phyloP scores from a whole-genome alignment of 2,113 vertebrate genomes.

The Anser cygnoides region DNA sequence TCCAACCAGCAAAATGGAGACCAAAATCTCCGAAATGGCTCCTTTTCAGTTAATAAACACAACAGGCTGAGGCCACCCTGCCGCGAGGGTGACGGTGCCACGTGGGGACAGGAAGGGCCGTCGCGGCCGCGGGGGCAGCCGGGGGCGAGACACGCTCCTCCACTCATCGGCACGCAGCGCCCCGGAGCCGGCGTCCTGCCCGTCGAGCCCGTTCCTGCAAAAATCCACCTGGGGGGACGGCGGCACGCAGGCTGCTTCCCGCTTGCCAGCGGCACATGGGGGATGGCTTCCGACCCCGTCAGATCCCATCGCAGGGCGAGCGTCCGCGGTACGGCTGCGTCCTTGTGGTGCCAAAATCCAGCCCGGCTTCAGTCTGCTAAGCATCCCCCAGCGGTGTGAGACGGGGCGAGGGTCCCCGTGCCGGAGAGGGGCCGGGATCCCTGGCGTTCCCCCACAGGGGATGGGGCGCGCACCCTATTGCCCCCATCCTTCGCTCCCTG shows the following conservation, averaged over 20 bases:
- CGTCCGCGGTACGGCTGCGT: no score
- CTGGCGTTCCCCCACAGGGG: no score
- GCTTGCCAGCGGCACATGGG: neutral
- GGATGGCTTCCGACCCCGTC: neutral
- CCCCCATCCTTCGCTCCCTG: constrained; percentile 57
- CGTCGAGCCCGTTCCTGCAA: neutral
- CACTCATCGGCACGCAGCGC: neutral
- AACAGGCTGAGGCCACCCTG: neutral
- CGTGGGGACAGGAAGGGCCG: neutral
- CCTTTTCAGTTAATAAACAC: neutral
- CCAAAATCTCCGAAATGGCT: neutral
- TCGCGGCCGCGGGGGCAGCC: neutral
- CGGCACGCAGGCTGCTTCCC: neutral
- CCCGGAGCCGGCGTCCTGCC: neutral
- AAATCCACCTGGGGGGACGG: neutral
- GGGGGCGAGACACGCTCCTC: neutral
- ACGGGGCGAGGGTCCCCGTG: no score
- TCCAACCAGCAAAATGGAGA: neutral
- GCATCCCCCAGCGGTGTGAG: no score
- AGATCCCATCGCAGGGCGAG: no score
- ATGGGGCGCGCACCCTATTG: no score
- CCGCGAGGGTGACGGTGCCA: neutral
- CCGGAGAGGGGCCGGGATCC: no score
- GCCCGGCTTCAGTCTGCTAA: no score
- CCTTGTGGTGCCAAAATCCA: no score